Base-by-base conservation (phyloP, 1,140 invertebrate species). In the Neuroterus valhalla region DNA sequence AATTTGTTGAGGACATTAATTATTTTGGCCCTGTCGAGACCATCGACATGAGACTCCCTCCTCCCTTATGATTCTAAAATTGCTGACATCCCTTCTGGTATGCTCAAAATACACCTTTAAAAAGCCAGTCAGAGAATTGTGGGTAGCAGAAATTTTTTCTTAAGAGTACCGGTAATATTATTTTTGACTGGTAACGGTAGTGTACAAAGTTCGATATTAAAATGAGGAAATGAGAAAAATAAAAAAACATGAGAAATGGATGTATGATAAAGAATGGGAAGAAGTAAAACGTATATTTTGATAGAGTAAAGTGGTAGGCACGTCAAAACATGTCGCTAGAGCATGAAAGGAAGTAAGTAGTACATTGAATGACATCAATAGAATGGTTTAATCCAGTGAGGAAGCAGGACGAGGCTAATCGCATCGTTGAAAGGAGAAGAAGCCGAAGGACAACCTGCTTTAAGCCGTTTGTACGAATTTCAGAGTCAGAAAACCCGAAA, bases 401-500 rank as follows among this genome's bases (percentile, higher is more conserved):
- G 77, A 79, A 78, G 70, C 69, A 66, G 78, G 75, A 78, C 79
- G 80, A 79, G 74, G 68, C 74, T 83, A 79, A 78, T 82, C 75
- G 79, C 70, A 21, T 42, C 3, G 31, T 43, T 66, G 71, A 66
- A 78, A 78, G 71, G 67, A 81, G 76, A 78, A 50, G 68, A 66
- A 68, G 74, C 52, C 42, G 55, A 11, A 11, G 70, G 69, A 68
- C 45, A 71, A 69, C 50, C 50, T 71, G 69, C 62, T 80, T 62
- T 83, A 85, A 85, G 84, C 82, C 83, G 84, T 82, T 83, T 79
- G 77, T 83, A 81, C 75, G 78, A 86, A 77, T 86, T 87, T 84
- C 70, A 68, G 75, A 81, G 83, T 78, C 81, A 84, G 74, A 82
- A 52, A 75, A 77, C 68, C 74, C 69, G 74, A 78, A 84, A 70